Percentiles rank a stretch among this genome's conserved stretches.
Conservation (phyloP, 37 sponge, comb jelly and placozoan genomes). For the Chondrilla cf. caribensis region DNA sequence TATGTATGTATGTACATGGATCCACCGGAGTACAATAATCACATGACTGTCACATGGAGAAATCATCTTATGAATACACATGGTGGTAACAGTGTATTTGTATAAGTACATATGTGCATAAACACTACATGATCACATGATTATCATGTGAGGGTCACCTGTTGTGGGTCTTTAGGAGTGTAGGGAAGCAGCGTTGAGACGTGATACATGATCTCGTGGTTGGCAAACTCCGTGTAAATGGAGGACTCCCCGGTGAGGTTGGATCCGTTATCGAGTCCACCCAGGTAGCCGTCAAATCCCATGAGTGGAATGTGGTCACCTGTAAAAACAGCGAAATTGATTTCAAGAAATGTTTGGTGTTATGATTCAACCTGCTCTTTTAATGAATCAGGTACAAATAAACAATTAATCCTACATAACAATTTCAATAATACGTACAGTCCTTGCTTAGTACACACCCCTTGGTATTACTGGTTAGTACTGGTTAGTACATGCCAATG, state of each 20-base stretch:
- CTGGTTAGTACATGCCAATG: no score
- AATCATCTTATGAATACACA: no score
- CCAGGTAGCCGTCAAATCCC: conserved; percentile 87
- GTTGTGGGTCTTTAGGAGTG: conserved; percentile 78
- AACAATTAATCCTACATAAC: no score
- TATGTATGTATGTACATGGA: background rate
- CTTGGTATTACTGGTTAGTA: no score
- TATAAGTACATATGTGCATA: background rate
- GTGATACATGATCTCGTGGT: conserved; percentile 92
- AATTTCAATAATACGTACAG: no score
- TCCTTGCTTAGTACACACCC: no score
- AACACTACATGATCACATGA: no score
- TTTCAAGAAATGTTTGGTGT: no score
- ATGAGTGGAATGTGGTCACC: conserved; percentile 61
- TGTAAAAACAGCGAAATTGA: no score
- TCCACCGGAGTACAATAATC: no score
- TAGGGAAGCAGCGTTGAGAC: conserved; percentile 93
- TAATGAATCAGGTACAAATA: no score
- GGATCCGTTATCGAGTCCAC: conserved; percentile 79
- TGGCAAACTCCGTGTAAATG: conserved; percentile 73
- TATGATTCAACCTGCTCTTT: no score
- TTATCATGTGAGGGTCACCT: conserved; percentile 39
- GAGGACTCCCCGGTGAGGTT: conserved; percentile 86
- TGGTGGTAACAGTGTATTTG: background rate
- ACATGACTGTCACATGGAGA: background rate